Base-by-base conservation (phyloP, 2,888 invertebrate genomes). In the Erebia epiphron region DNA sequence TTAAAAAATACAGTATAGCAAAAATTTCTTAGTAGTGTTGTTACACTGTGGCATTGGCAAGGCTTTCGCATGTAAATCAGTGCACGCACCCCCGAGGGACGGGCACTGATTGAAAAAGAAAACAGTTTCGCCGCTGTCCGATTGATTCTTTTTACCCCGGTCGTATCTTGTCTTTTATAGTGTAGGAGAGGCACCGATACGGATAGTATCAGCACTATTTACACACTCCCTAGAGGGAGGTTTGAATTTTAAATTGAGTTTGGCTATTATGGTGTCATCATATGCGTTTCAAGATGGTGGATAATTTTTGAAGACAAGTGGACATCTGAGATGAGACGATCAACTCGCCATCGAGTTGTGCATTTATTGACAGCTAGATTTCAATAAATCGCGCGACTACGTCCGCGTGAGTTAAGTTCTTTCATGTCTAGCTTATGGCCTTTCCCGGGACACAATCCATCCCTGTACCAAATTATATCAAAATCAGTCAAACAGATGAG, bases 21-120 rank as follows among this genome's bases (percentile, higher is more conserved):
- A 52, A 21, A 13, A 54, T 54, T 16, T 10, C 1, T 7, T 21
- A 1, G 41, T 16, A 57, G 26, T 72, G 70, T 67, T 68, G 73
- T 67, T 80, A 77, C 72, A 11, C 88, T 89, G 82, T 86, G 86
- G 76, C 68, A 18, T 14, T 63, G 76, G 73, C 77, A 77, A 75
- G 77, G 75, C 75, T 77, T 78, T 79, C 57, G 63, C 78, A 79
- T 82, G 79, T 81, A 82, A 82, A 79, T 86, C 81, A 83, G 81
- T 75, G 77, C 78, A 77, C 73, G 79, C 77, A 81, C 78, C 81
- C 89, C 81, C 88, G 69, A 79, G 87, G 87, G 91, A 88, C 82
- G 83, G 81, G 79, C 83, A 83, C 85, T 91, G 91, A 91, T 91
- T 91, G 91, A 89, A 91, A 91, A 90, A 89, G 89, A 90, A 91